Conservation (phyloP, 2,888 invertebrate genomes). For the Tridacna gigas region DNA sequence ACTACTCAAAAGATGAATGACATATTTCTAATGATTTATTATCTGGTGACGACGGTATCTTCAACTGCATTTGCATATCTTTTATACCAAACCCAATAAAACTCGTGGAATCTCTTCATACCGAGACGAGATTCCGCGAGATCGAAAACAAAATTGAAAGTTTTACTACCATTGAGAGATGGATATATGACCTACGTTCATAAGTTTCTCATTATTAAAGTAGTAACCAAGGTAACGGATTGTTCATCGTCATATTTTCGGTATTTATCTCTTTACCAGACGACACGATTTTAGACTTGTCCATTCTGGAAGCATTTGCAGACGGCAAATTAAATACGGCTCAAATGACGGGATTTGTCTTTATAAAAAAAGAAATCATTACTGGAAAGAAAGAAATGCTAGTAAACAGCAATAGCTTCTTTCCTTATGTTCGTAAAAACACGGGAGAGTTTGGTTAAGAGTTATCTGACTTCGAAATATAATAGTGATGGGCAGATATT, state of each 20-base stretch:
- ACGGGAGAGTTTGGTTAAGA: no score
- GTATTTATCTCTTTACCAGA: neutral
- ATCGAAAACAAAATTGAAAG: slow-evolving; percentile 19
- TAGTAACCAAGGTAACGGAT: slow-evolving; percentile 5
- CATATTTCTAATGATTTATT: no score
- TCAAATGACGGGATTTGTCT: no score
- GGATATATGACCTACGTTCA: slow-evolving; percentile 10
- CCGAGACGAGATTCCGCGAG: slow-evolving; percentile 8
- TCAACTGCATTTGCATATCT: neutral
- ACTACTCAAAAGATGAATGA: no score
- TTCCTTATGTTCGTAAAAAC: no score
- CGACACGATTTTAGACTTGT: neutral
- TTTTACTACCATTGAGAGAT: slow-evolving; percentile 4
- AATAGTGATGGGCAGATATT: slow-evolving; percentile 15
- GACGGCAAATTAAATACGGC: no score
- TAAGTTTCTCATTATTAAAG: slow-evolving; percentile 28
- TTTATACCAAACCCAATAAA: neutral
- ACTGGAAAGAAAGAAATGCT: no score
- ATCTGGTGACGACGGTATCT: neutral
- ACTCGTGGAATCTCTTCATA: neutral
- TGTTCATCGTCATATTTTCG: neutral
- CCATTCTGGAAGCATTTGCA: no score
- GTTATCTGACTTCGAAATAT: neutral
- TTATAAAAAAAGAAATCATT: no score
- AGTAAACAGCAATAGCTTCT: no score